Evolutionary conservation across 2,797 vertebrate species (phyloP).

Genomic region (Chelon auratus): DNA sequence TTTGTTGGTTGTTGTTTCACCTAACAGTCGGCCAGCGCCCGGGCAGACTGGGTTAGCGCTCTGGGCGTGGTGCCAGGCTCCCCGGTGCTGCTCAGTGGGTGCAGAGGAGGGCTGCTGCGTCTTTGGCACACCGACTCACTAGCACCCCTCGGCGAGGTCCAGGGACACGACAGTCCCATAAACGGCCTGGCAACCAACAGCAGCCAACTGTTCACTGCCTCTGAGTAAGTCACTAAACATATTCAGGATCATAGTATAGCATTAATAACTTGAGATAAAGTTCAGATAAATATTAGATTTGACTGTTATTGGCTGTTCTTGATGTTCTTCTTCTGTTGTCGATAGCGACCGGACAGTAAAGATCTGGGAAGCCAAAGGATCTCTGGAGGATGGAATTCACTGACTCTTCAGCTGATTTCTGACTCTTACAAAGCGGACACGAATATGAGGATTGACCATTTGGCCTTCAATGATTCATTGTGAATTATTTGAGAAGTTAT

Average conservation of each 20-base stretch:
- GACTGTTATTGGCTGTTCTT: not conserved
- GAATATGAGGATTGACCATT: not conserved
- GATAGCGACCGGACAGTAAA: slow-evolving; percentile 94
- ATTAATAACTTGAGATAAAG: no score
- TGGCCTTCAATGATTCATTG: slow-evolving; percentile 18
- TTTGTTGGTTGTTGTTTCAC: slow-evolving; percentile 10
- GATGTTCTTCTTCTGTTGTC: slow-evolving; percentile 24
- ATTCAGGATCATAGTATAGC: no score
- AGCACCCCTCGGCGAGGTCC: slow-evolving; percentile 87
- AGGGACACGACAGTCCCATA: slow-evolving; percentile 94
- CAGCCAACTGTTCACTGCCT: slow-evolving; percentile 93
- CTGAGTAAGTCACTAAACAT: slow-evolving; percentile 89
- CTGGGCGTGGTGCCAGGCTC: slow-evolving; percentile 88
- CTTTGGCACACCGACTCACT: slow-evolving; percentile 93
- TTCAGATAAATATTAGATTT: no score
- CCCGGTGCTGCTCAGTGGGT: slow-evolving; percentile 89
- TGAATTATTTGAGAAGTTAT: not conserved
- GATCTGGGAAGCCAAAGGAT: slow-evolving; percentile 92
- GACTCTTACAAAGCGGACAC: not conserved
- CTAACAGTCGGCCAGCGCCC: slow-evolving; percentile 91
- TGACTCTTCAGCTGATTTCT: slow-evolving; percentile 49
- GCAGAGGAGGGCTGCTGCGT: slow-evolving; percentile 91
- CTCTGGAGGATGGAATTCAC: slow-evolving; percentile 84
- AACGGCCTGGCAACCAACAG: slow-evolving; percentile 93
- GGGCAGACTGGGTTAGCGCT: slow-evolving; percentile 93